A percentile compares a stretch with the other conserved stretches of the same genome.
phyloP scores from a whole-genome alignment of 2,888 invertebrate genomes.

The Ditula angustiorana region DNA sequence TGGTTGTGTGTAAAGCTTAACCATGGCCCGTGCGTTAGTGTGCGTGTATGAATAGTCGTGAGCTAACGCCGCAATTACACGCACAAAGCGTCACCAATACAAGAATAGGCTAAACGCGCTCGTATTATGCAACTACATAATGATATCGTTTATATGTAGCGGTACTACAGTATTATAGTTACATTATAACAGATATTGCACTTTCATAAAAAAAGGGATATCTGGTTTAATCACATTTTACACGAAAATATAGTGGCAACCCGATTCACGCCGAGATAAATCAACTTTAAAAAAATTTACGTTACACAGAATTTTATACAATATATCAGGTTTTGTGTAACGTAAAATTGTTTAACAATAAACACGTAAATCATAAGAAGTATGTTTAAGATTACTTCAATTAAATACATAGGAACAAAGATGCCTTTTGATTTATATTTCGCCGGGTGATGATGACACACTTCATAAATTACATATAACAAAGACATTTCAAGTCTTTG shows the following conservation, averaged over 20 bases:
- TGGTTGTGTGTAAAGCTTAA: too few relatives aligned
- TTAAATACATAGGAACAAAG: neutral
- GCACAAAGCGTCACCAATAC: too few relatives aligned
- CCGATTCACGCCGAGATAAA: neutral
- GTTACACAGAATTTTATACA: neutral
- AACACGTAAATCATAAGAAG: too few relatives aligned
- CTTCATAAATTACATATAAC: neutral
- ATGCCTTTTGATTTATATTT: neutral
- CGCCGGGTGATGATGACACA: neutral
- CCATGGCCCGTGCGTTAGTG: too few relatives aligned
- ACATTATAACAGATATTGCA: neutral
- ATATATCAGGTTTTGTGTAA: neutral
- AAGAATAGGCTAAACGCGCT: too few relatives aligned
- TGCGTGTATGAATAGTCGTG: too few relatives aligned
- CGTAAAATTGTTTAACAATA: neutral
- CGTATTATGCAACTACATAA: too few relatives aligned
- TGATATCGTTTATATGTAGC: neutral
- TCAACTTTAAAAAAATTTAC: neutral
- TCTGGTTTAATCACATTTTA: neutral
- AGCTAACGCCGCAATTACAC: too few relatives aligned
- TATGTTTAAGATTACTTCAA: too few relatives aligned
- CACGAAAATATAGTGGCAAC: neutral
- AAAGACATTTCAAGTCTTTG: neutral
- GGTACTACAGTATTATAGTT: neutral
- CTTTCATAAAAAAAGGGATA: neutral